Evolutionary conservation across 2,113 vertebrate species (phyloP).

Genomic region (Rutilus rutilus): DNA sequence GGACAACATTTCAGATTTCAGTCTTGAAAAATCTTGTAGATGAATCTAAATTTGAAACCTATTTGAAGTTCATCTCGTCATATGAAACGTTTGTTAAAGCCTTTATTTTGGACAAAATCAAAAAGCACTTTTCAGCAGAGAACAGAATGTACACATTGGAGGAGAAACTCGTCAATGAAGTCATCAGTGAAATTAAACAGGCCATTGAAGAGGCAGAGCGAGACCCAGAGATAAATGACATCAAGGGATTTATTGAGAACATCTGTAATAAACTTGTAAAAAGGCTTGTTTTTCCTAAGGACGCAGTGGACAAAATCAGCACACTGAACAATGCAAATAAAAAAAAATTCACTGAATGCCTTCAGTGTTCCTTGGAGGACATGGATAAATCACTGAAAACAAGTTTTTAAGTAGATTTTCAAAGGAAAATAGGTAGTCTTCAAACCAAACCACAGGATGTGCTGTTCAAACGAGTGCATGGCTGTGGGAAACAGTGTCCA

Average conservation of each 20-base stretch:
- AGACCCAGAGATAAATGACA: background rate
- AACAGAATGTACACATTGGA: background rate
- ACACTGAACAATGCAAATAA: slow-evolving; percentile 22
- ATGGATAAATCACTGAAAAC: background rate
- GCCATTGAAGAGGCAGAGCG: slow-evolving; percentile 19
- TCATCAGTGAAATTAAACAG: background rate
- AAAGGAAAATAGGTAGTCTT: slow-evolving; percentile 43
- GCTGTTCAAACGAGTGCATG: slow-evolving; percentile 66
- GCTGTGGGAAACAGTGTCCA: slow-evolving; percentile 74
- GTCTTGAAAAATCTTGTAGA: slow-evolving; percentile 61
- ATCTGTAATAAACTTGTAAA: slow-evolving; percentile 28
- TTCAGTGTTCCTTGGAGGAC: slow-evolving; percentile 30
- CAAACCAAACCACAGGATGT: slow-evolving; percentile 63
- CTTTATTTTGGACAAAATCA: slow-evolving; percentile 40
- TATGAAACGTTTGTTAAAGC: slow-evolving; percentile 65
- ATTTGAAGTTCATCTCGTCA: slow-evolving; percentile 49
- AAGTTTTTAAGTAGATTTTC: background rate
- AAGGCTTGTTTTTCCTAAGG: slow-evolving; percentile 30
- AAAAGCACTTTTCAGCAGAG: background rate
- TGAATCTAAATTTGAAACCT: slow-evolving; percentile 48
- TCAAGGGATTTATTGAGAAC: slow-evolving; percentile 37
- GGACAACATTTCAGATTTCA: slow-evolving; percentile 60
- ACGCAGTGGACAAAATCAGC: slow-evolving; percentile 21
- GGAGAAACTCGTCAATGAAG: background rate
- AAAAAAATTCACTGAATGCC: background rate